Conservation (phyloP, 2,797 vertebrate genomes). For the Tachyglossus aculeatus region DNA sequence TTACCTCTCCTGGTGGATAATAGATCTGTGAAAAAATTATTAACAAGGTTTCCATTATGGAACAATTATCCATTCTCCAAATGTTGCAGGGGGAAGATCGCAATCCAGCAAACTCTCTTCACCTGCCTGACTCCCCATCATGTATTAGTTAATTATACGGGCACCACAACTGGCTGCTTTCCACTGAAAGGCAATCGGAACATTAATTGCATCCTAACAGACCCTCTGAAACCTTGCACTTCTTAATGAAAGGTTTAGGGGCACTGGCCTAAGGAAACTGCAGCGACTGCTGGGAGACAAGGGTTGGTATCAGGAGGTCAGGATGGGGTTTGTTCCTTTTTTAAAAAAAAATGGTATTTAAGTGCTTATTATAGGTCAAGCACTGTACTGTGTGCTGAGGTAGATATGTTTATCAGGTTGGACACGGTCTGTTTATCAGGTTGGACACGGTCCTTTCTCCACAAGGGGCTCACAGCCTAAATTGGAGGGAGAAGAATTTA, state of each 20-base stretch:
- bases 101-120: slow-evolving; percentile 43
- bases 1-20: neutral
- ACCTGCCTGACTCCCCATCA: slow-evolving; percentile 44
- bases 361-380: no score
- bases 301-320: neutral
- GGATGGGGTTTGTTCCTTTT: neutral
- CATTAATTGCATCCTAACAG: slow-evolving; percentile 46
- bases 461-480: no score
- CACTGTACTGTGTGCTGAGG: no score
- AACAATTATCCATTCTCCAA: slow-evolving; percentile 38
- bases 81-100: slow-evolving; percentile 30
- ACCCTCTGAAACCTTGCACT: slow-evolving; percentile 35
- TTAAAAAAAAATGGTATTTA: no score
- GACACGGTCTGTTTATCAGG: no score
- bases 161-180: slow-evolving; percentile 48
- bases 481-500: no score
- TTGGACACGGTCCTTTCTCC: no score
- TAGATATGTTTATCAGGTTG: no score
- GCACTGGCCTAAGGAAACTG: neutral
- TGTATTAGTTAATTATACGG: slow-evolving; percentile 56
- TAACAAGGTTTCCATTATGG: slow-evolving; percentile 17
- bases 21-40: neutral
- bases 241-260: slow-evolving; percentile 29
- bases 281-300: slow-evolving; percentile 10
- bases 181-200: slow-evolving; percentile 40